Base-by-base conservation (phyloP, 1,140 invertebrate species). In the Cyclina sinensis region DNA sequence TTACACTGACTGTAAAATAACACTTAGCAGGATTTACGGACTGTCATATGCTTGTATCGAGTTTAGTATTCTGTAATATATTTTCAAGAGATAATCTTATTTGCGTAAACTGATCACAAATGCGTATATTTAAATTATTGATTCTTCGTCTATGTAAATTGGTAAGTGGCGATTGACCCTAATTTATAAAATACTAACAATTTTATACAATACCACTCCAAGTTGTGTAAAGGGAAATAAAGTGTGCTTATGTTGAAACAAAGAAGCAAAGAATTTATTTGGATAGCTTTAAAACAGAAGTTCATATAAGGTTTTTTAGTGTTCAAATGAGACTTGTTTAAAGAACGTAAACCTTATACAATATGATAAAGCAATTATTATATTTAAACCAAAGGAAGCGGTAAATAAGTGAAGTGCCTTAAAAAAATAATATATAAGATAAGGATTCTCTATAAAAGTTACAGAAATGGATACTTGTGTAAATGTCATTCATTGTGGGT, bases 21-120 rank as follows among this genome's bases (percentile, higher is more conserved):
- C 57, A 27, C 57, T 62, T 62, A 62, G n/a, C n/a, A 1, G 1
- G 24, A 27, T 27, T 62, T 3, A 62, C 57, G 14, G 57, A 27
- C 57, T 27, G n/a, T 37, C 32, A 70, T 70, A 70, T 39, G 9
- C 65, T 70, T 37, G 37, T 70, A 70, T 70, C 65, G 21, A 21
- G 65, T 70, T 70, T 39, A 54, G 74, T 82, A 30, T 82, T 82
- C 80, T 48, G 48, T 82, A 68, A 82, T 82, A 82, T n/a, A 48
- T 82, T 68, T 32, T 3, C 18, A 57, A 5, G n/a, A 82, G 80
- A 82, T 82, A 82, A 82, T 82, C 80, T 82, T 82, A 82, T 82
- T 82, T 48, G 62, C 51, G 80, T 82, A 82, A 82, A 82, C 68
- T 68, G 37, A 65, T 82, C 57, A 48, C 21, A 46, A 68, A 48